Evolutionary conservation across 2,113 vertebrate genomes (phyloP).

Genomic region (Anolis sagrei): DNA sequence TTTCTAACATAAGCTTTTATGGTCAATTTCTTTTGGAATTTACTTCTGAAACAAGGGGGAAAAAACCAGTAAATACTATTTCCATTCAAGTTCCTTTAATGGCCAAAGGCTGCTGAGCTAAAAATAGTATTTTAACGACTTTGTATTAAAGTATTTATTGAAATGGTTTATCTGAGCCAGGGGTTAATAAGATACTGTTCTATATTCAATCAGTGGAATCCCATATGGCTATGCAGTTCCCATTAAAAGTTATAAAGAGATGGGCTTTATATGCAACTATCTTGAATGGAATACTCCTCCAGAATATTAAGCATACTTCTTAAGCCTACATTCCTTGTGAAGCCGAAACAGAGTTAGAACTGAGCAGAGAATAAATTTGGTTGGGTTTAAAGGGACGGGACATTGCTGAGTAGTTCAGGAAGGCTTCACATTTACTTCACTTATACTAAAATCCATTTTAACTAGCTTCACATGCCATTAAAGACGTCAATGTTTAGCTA

Average conservation of each 20-base stretch:
- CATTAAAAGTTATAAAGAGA: conserved; percentile 26
- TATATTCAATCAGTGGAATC: conserved; percentile 25
- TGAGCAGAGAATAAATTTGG: not conserved
- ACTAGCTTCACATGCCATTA: not conserved
- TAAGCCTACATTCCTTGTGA: not conserved
- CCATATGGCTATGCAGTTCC: conserved; percentile 19
- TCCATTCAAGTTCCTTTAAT: conserved; percentile 19
- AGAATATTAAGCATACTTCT: conserved; percentile 29
- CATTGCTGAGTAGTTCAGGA: not conserved
- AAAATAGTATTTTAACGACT: conserved; percentile 37
- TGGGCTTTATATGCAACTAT: conserved; percentile 21
- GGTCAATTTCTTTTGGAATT: not conserved
- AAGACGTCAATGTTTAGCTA: not conserved
- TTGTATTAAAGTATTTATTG: conserved; percentile 44
- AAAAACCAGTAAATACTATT: conserved; percentile 28
- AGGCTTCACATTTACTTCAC: not conserved
- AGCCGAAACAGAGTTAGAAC: not conserved
- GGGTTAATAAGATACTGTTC: conserved; percentile 33
- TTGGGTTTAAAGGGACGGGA: not conserved
- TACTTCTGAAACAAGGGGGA: conserved; percentile 1
- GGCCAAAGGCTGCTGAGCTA: conserved; percentile 6
- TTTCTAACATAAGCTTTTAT: not conserved
- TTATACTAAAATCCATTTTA: not conserved
- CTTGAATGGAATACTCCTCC: conserved; percentile 3
- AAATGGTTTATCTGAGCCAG: conserved; percentile 31